A percentile compares a stretch with the other conserved stretches of the same genome.
Conservation (phyloP, 2,113 vertebrate species). For the Tetraodon nigroviridis region DNA sequence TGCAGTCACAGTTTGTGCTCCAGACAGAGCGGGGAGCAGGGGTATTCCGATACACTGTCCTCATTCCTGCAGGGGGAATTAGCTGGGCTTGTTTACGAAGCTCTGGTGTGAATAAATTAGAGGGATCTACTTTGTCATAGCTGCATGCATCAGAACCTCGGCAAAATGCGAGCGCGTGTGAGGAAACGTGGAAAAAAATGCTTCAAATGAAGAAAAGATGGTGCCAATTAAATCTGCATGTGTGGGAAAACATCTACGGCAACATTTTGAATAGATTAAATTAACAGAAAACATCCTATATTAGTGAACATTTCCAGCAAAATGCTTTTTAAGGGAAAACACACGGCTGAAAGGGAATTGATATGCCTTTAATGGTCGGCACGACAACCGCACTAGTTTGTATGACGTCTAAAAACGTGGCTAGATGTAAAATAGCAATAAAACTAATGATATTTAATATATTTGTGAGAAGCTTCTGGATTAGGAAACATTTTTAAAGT, state of each 20-base stretch:
- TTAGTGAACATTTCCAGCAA: too few species aligned
- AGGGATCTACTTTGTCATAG: slow-evolving; percentile 15
- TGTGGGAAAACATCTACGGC: neutral
- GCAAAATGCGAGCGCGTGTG: neutral
- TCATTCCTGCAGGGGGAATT: slow-evolving; percentile 43
- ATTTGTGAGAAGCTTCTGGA: too few species aligned
- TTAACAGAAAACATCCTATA: too few species aligned
- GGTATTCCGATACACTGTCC: slow-evolving; percentile 26
- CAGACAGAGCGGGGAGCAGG: slow-evolving; percentile 3
- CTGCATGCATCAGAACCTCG: slow-evolving; percentile 26
- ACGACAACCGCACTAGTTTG: too few species aligned
- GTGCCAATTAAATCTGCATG: neutral
- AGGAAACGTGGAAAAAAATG: neutral
- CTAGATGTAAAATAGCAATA: too few species aligned
- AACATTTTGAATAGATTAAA: too few species aligned
- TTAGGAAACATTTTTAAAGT: too few species aligned
- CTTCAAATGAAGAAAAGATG: neutral
- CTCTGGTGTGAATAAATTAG: slow-evolving; percentile 39
- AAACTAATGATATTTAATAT: too few species aligned
- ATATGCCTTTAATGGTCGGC: too few species aligned
- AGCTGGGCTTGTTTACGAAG: slow-evolving; percentile 34
- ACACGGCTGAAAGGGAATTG: too few species aligned
- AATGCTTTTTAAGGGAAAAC: too few species aligned
- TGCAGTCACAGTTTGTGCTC: slow-evolving; percentile 45
- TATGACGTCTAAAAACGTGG: too few species aligned